Evolutionary conservation across 2,113 vertebrate species (phyloP), one percentile per base, ranked within the genome.

Genomic region (Thamnophis sirtalis): DNA sequence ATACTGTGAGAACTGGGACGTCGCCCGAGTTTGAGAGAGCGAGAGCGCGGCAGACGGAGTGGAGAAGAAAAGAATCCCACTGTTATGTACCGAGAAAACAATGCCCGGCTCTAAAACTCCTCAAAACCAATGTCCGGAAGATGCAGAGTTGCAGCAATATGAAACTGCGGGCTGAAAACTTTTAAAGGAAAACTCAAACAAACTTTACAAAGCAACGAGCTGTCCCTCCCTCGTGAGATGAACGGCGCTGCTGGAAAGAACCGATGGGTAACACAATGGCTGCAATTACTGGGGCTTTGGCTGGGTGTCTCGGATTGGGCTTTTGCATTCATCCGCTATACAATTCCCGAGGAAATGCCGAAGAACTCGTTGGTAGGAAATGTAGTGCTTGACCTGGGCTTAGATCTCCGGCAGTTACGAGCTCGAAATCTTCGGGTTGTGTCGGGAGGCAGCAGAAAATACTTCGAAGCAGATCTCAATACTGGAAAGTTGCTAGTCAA

Each of bases 401-500:
- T 98, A 96, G 97, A 97, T 92, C 94, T 96, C 68, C 91, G 92
- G 89, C 96, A 93, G 92, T 96, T 98, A 92, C 96, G 95, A 85
- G 95, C 28, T 0, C 96, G 98, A 84, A 96, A 96, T 87, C 91
- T 98, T 91, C 96, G 94, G 38, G 97, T 98, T 85, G 96, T 97
- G 94, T 97, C 97, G 63, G 96, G 97, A 13, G 96, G 96, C 26
- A 97, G 95, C 91, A 96, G 96, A 56, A 97, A 95, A 89, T 98
- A 97, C 96, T 98, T 98, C 96, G 97, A 96, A 93, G 96, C 98
- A 80, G 97, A 98, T 93, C 91, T 97, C 91, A 92, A 94, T 91
- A 98, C 93, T 51, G 98, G 98, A 11, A 94, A 97, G 94, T 95
- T 98, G 96, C 96, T 97, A 60, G 97, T 98, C 93, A 97, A 95